Evolutionary conservation across 2,113 vertebrate genomes (phyloP).

Genomic region (Perca schrenkii): DNA sequence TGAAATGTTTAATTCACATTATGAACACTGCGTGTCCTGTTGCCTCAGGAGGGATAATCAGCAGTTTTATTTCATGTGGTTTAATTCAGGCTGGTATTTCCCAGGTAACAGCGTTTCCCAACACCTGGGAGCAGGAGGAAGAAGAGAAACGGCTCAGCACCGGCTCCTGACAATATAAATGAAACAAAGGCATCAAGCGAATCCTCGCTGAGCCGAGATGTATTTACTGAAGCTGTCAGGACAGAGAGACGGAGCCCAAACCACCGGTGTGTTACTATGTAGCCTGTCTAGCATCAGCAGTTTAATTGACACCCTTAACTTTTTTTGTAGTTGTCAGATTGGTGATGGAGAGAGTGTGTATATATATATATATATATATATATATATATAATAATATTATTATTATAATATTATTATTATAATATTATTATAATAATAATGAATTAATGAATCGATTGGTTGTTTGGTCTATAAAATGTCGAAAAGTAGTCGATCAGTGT

Average conservation of each 20-base stretch:
- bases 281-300: conserved; percentile 11
- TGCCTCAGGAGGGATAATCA: background rate
- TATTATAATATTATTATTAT: background rate
- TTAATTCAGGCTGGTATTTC: conserved; percentile 21
- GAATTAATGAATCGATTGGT: too few relatives aligned
- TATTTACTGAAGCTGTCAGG: conserved; percentile 16
- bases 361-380: too few relatives aligned
- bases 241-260: conserved; percentile 19
- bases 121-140: conserved; percentile 27
- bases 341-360: background rate
- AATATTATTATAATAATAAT: background rate
- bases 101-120: conserved; percentile 14
- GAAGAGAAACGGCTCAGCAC: background rate
- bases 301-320: background rate
- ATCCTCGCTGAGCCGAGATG: background rate
- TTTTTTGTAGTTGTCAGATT: background rate
- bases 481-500: too few relatives aligned
- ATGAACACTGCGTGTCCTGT: background rate
- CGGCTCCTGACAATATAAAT: conserved; percentile 17
- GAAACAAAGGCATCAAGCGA: conserved; percentile 5
- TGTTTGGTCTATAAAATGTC: too few relatives aligned
- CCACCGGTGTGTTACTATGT: background rate
- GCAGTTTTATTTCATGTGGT: background rate
- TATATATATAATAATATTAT: too few relatives aligned
- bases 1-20: conserved; percentile 30